Evolutionary conservation across 2,113 vertebrate genomes (phyloP), one percentile per base, ranked within the genome.

Genomic region (Geococcyx californianus): DNA sequence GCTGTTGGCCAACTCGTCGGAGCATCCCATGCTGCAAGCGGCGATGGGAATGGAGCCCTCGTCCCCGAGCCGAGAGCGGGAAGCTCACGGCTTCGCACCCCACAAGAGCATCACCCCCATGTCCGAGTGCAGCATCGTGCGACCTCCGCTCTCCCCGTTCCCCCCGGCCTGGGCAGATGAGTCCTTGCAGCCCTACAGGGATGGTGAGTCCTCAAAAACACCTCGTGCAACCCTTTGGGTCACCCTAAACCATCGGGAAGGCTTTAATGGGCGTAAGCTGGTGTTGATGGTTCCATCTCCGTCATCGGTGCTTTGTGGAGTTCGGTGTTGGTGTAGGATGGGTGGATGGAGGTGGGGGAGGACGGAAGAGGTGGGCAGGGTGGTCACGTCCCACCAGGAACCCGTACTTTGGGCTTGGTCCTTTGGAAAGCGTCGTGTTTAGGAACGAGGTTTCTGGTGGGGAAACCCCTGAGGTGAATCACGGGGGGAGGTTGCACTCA

Each of bases 1-100:
- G 97, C 96, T 99, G 45, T 98, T 99, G 95, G 99, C 99, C 95
- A 99, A 98, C 92, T 98, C 99, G 1, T 96, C 99, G 0, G 98
- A 99, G 97, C 98, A 98, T 11, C 98, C 98, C 3, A 74, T 98
- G 89, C 89, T 97, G 54, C 96, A 96, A 9, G 97, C 97, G 29
- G 95, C 99, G 87, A 66, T 97, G 84, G 96, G 74, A 34, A 78
- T 60, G 2, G 97, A 97, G 68, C 92, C 97, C 5, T 79, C 96
- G 2, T 97, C 97, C 14, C 95, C 93, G 1, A 17, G 77, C 76
- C 67, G 73, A 26, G 96, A 95, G 25, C 56, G 94, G 76, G 95
- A 96, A 13, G 25, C 74, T 55, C 88, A 83, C 6, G 80, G 12
- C 87, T 97, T 91, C 92, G 91, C 70, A 60, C 90, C 36, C 31